A percentile compares a stretch with the other conserved stretches of the same genome.
These are phyloP conservation scores for Champsocephalus esox DNA, from an alignment of 2,797 vertebrate genomes.

Conservation along the genomic window DNA sequence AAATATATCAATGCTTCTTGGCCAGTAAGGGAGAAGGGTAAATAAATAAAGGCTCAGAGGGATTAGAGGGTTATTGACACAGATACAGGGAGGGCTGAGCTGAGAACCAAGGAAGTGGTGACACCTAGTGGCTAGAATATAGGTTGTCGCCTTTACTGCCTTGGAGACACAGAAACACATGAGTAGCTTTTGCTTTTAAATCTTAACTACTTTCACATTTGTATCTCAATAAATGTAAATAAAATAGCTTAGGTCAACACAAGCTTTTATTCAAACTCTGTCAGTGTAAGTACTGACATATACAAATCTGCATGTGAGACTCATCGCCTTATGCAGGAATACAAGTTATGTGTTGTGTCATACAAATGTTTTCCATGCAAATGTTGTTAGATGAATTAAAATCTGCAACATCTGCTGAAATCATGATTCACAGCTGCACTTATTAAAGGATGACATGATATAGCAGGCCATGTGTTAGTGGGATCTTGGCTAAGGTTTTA, in stretches of 20 bases:
- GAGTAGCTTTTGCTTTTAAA: background rate
- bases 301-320: conserved; percentile 6
- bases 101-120: conserved; percentile 71
- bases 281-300: background rate
- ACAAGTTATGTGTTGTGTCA: background rate
- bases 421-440: conserved; percentile 35
- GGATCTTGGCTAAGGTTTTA: conserved; percentile 16
- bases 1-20: background rate
- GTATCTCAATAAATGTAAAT: background rate
- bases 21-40: conserved; percentile 1
- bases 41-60: conserved; percentile 17
- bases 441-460: conserved; percentile 46
- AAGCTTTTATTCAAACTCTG: background rate
- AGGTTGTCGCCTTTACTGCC: conserved; percentile 38
- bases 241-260: background rate
- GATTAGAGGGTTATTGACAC: conserved; percentile 19
- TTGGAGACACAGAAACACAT: background rate
- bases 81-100: conserved; percentile 11
- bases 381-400: conserved; percentile 1
- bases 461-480: conserved; percentile 28
- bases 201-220: background rate
- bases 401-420: conserved; percentile 12
- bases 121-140: conserved; percentile 79
- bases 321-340: background rate
- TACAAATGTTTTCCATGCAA: conserved; percentile 3